Base-by-base conservation (phyloP, 2,797 vertebrate genomes). In the Brotula barbata region DNA sequence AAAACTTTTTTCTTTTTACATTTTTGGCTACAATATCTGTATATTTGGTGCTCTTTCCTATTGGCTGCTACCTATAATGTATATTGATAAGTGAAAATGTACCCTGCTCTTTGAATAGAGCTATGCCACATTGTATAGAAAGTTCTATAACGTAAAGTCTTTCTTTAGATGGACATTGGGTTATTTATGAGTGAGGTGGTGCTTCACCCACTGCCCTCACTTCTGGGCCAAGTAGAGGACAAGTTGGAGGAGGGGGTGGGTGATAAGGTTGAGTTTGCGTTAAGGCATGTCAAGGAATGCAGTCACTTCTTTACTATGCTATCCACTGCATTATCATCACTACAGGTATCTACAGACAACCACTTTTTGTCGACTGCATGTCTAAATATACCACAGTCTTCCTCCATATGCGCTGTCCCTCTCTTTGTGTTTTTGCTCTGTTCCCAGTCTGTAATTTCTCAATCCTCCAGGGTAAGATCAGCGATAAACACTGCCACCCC, bases 211-310 rank as follows among this genome's bases (percentile, higher is more conserved):
- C 34, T 39, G 48, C 67, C 49, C 58, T 68, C 60, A 62, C 72
- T 51, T 58, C 31, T 12, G 53, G 50, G 75, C 60, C 41, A 34
- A 53, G 56, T 16, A 36, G 31, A 68, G 54, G 45, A 19, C 9
- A 7, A 6, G 41, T 33, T 33, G 31, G 31, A 9, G 20, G 47
- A 13, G 45, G 43, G 59, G 9, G 43, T 48, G 47, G 47, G 36
- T 49, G 69, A 68, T 64, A 15, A 52, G 16, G 19, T 48, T 56
- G 37, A 41, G 55, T 72, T 37, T 81, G 52, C 80, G 84, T 84
- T 68, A 68, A 71, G 75, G 64, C 85, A 85, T 76, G 78, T 82
- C 68, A 60, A 78, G 78, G 84, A 89, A 88, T 86, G 75, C 68
- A 21, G 41, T 43, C 31, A 28, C 19, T 58, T 58, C 55, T 57